Percentiles rank a stretch among this genome's conserved stretches.
Evolutionary conservation across 2,113 vertebrate species (phyloP).

Genomic region (Siniperca chuatsi): DNA sequence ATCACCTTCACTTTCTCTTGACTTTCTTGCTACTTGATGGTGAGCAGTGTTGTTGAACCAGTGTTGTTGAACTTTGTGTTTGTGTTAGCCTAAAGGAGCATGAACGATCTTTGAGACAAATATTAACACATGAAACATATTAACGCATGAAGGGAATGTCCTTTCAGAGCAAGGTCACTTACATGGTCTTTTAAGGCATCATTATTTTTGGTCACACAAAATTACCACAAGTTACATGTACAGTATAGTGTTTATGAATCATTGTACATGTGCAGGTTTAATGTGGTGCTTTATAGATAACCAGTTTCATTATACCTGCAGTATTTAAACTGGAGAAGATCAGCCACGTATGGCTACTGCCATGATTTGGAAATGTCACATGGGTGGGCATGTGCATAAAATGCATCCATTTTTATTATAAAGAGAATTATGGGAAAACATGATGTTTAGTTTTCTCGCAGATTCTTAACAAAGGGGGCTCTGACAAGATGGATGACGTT

Average conservation of each 20-base stretch:
- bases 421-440: background rate
- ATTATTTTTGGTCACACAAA: constrained; percentile 19
- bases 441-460: background rate
- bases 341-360: background rate
- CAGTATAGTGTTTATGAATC: background rate
- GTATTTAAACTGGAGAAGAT: too few species aligned
- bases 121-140: constrained; percentile 51
- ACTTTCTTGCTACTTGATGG: constrained; percentile 35
- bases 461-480: background rate
- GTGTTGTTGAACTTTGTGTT: background rate
- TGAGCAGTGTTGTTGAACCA: background rate
- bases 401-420: background rate
- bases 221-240: background rate
- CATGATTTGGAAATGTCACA: background rate
- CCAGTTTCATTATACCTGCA: background rate
- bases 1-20: constrained; percentile 30
- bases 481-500: background rate
- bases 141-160: constrained; percentile 23
- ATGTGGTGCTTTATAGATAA: background rate
- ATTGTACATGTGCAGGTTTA: background rate
- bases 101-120: constrained; percentile 47
- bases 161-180: constrained; percentile 41
- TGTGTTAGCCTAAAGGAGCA: constrained; percentile 11
- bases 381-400: too few species aligned
- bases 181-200: constrained; percentile 44